Conservation (phyloP, 2,797 vertebrate species). For the Trachops cirrhosus region DNA sequence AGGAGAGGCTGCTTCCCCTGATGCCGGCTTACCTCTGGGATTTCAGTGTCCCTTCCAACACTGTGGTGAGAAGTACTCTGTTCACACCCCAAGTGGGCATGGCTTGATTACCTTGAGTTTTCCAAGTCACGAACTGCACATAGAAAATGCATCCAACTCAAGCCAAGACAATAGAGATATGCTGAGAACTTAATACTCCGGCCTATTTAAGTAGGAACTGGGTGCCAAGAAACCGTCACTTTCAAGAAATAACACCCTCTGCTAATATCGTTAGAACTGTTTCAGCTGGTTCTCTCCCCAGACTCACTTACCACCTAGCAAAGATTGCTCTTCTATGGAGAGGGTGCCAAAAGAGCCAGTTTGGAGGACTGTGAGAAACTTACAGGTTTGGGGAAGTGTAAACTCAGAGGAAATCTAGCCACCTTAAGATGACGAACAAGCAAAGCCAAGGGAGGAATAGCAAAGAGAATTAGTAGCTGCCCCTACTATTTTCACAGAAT, state of each 20-base stretch:
- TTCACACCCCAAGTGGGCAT: slow-evolving; percentile 39
- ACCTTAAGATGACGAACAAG: neutral
- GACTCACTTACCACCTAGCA: neutral
- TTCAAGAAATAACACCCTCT: slow-evolving; percentile 20
- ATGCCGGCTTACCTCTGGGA: neutral
- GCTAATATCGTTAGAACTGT: slow-evolving; percentile 1
- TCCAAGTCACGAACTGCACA: slow-evolving; percentile 60
- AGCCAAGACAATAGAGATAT: slow-evolving; percentile 44
- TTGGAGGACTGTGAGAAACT: neutral
- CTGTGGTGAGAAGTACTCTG: neutral
- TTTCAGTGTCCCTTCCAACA: neutral
- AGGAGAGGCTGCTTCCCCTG: neutral
- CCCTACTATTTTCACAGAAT: neutral
- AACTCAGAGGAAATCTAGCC: neutral
- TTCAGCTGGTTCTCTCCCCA: neutral
- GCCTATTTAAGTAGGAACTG: neutral
- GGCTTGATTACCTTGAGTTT: neutral
- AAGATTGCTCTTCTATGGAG: neutral
- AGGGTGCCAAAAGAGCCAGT: neutral
- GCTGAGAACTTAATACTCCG: slow-evolving; percentile 47
- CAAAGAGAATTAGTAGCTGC: neutral
- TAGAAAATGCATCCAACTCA: slow-evolving; percentile 50
- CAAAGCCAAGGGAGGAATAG: neutral
- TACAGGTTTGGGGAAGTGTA: neutral
- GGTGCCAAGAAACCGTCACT: slow-evolving; percentile 59